Base-by-base conservation (phyloP, 2,888 invertebrate species). In the Parthenolecanium corni region DNA sequence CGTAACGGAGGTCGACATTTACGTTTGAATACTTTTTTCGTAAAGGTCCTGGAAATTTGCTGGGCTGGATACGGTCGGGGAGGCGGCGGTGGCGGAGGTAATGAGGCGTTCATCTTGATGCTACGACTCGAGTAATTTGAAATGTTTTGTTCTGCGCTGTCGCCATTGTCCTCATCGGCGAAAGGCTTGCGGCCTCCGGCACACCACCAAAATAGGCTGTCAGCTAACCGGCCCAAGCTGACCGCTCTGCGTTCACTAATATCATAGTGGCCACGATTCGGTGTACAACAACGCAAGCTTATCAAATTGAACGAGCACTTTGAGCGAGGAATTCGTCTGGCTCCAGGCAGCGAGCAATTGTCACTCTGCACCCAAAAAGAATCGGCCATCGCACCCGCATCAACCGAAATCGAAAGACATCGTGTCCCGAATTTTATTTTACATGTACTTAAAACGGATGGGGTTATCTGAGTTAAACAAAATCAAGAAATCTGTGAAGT, bases 361-460 rank as follows among this genome's bases (percentile, higher is more conserved):
- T 42, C 42, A 25, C 52, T 51, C 38, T 52, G 51, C 1, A 36
- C 49, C 51, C 62, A 51, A 51, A 52, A 51, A n/a, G 36, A 21
- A 24, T 38, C 23, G 25, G 38, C 52, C 62, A 52, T 58, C 25
- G 47, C 5, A 12, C 11, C 5, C 49, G 18, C 5, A 20, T 44
- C 31, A 52, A 18, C 52, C 62, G 12, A 52, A 20, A 18, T 62
- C 52, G 52, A 31, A 52, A 16, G n/a, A 20, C 14, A 79, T 79
- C 64, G 82, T 82, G 69, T 82, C 82, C 0, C 82, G 82, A 0
- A 85, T 85, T 70, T 79, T 82, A 2, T 85, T 85, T 71, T 74
- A 83, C 57, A 78, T 81, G 62, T 78, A 81, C 38, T 58, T n/a
- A n/a, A n/a, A n/a, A n/a, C n/a, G n/a, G n/a, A n/a, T n/a, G n/a